Evolutionary conservation across 1,140 invertebrate species (phyloP), one percentile per base, ranked within the genome.

Genomic region (Diorhabda carinulata): DNA sequence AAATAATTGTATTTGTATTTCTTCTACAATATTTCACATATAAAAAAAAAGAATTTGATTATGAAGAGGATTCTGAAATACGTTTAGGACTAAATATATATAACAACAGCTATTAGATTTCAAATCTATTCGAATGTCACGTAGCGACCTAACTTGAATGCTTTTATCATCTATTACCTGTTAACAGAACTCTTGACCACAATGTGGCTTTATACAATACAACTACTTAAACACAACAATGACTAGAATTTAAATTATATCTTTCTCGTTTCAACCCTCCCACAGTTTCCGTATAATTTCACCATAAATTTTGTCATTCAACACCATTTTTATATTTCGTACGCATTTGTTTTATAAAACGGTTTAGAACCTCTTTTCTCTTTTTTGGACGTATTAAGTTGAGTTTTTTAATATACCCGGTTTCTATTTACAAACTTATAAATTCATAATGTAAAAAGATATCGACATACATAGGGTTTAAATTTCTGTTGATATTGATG

Each of bases 191-290:
- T 52, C 47, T 52, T 52, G 47, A 52, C 47, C 47, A 52, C 47
- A 52, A 8, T 52, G 47, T 52, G 47, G 47, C 47, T n/a, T n/a
- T 52, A 52, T 52, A 52, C 47, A 52, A 52, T 52, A 52, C 47
- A 52, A 52, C 47, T 52, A 52, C 47, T 52, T 52, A 52, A 52
- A 52, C 47, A 52, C 47, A 52, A 52, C 47, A 52, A 52, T 52
- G 47, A 52, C 47, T 52, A 52, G 47, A 52, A 52, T 52, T 52
- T 52, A 52, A 52, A 52, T 52, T 52, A 52, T 25, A 25, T 52
- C 47, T 52, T n/a, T n/a, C 47, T n/a, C 6, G 47, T n/a, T 6
- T 52, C 47, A 4, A 52, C 47, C 47, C 47, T 52, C 47, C 47
- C 47, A 52, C 47, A 52, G 47, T 8, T 52, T n/a, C 47, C n/a